Percentiles rank a stretch among this genome's conserved stretches.
Evolutionary conservation across 2,113 vertebrate species (phyloP).

Genomic region (Mungos mungo): DNA sequence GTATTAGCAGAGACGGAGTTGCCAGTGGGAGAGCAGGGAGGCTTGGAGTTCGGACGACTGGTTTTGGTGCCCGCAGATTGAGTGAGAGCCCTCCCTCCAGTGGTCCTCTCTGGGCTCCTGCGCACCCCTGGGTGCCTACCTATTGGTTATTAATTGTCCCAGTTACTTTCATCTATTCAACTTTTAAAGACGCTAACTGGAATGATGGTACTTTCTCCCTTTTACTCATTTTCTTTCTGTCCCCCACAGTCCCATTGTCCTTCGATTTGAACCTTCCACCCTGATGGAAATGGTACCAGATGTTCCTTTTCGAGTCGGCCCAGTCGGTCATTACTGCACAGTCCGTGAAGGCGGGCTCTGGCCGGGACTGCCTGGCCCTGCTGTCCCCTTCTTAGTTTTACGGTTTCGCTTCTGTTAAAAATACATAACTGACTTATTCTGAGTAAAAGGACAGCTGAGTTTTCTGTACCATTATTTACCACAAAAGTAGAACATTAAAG

Average conservation of each 20-base stretch:
- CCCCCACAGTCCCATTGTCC: background rate
- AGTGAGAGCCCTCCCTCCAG: background rate
- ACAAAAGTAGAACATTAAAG: background rate
- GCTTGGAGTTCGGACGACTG: background rate
- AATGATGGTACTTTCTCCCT: background rate
- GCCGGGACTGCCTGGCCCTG: background rate
- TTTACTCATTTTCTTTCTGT: background rate
- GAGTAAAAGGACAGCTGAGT: constrained; percentile 15
- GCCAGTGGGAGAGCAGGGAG: background rate
- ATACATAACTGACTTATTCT: background rate
- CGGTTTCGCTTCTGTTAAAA: constrained; percentile 11
- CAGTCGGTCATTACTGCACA: background rate
- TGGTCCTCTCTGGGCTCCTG: background rate
- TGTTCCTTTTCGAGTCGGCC: background rate
- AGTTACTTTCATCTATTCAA: background rate
- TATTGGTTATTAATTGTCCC: background rate
- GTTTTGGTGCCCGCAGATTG: background rate
- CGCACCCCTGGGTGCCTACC: background rate
- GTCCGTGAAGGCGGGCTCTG: background rate
- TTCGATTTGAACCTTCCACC: background rate
- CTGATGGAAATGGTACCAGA: background rate
- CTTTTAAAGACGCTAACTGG: background rate
- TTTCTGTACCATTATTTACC: background rate
- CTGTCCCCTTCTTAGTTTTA: background rate
- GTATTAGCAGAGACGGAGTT: background rate